Evolutionary conservation across 2,113 vertebrate genomes (phyloP).

Genomic region (Tragelaphus strepsiceros): DNA sequence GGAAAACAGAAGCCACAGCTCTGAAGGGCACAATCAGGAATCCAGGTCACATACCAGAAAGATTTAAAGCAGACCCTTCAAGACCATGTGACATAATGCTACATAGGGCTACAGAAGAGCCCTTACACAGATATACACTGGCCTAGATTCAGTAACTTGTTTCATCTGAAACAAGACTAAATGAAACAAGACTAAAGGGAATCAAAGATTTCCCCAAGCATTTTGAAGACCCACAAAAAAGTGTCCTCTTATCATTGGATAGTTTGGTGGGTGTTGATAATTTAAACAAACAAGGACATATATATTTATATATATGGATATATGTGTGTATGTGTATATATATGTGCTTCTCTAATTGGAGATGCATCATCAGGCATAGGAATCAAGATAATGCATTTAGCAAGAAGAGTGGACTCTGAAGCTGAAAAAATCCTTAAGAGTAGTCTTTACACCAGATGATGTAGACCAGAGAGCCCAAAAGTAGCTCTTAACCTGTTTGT

Average conservation of each 20-base stretch:
- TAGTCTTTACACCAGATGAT: background rate
- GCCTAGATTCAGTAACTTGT: background rate
- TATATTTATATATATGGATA: background rate
- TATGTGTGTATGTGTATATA: background rate
- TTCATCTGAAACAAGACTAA: background rate
- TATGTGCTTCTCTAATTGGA: background rate
- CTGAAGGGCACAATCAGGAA: background rate
- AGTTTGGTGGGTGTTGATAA: background rate
- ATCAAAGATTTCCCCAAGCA: slow-evolving; percentile 2
- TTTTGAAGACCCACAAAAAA: slow-evolving; percentile 1
- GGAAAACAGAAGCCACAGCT: background rate
- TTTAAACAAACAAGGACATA: background rate
- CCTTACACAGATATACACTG: background rate
- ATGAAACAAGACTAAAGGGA: background rate
- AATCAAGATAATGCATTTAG: background rate
- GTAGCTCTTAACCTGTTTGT: background rate
- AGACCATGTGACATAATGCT: background rate
- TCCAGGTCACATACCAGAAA: background rate
- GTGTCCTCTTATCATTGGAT: background rate
- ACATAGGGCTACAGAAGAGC: background rate
- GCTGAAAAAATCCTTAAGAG: background rate
- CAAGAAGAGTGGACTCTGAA: background rate
- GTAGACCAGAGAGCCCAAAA: background rate
- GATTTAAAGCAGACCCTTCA: background rate
- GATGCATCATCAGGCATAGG: background rate